Evolutionary conservation across 2,888 invertebrate species (phyloP).

Genomic region (Tinea trinotella): DNA sequence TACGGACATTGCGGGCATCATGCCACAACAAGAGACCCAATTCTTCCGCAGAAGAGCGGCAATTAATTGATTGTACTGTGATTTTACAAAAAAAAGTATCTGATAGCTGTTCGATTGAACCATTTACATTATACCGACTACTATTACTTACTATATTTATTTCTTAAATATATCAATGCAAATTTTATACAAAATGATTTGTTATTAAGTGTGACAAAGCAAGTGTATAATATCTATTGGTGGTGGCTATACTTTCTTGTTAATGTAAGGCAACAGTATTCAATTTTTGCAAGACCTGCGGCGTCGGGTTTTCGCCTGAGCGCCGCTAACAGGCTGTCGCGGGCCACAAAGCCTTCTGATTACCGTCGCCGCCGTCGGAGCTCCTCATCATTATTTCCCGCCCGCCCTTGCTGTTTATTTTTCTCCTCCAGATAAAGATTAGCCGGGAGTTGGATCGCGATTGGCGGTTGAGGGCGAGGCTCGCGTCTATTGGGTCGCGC

Average conservation of each 20-base stretch:
- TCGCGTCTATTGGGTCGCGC: slow-evolving; percentile 31
- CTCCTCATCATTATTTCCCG: slow-evolving; percentile 62
- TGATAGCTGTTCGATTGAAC: no score
- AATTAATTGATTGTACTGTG: slow-evolving; percentile 12
- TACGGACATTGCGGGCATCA: slow-evolving; percentile 21
- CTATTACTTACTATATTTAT: not conserved
- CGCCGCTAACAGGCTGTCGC: slow-evolving; percentile 53
- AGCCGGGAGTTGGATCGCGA: slow-evolving; percentile 56
- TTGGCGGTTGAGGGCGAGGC: slow-evolving; percentile 51
- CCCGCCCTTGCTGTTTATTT: slow-evolving; percentile 66
- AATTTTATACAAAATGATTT: not conserved
- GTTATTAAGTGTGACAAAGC: not conserved
- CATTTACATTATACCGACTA: no score
- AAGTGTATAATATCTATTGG: not conserved
- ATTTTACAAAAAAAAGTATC: no score
- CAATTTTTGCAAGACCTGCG: slow-evolving; percentile 60
- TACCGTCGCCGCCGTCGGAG: slow-evolving; percentile 52
- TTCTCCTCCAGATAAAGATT: slow-evolving; percentile 66
- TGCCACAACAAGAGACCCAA: slow-evolving; percentile 8
- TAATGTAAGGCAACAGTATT: slow-evolving; percentile 26
- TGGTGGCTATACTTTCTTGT: not conserved
- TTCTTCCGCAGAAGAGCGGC: not conserved
- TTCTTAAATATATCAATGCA: not conserved
- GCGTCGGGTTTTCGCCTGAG: slow-evolving; percentile 36
- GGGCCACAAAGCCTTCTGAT: slow-evolving; percentile 64